phyloP scores from a whole-genome alignment of 2,113 vertebrate species.

The Dicaeum eximium region DNA sequence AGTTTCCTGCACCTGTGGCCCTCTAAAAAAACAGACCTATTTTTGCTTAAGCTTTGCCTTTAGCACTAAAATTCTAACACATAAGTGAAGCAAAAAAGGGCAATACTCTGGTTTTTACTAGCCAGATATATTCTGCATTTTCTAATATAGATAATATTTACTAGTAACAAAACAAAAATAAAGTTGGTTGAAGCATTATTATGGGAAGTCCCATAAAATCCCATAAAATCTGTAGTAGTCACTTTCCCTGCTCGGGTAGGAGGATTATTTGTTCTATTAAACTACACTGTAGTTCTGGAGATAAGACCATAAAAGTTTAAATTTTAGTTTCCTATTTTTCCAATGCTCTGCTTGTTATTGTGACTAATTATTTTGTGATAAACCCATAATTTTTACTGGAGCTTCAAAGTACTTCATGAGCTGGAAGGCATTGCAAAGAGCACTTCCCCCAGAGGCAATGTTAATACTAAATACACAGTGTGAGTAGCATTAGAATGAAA shows the following conservation, averaged over 20 bases:
- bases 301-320: background rate
- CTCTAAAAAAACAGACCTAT: background rate
- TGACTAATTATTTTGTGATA: slow-evolving; percentile 5
- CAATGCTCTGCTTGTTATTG: background rate
- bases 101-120: background rate
- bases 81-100: background rate
- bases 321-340: background rate
- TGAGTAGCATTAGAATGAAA: background rate
- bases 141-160: background rate
- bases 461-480: background rate
- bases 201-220: background rate
- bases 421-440: background rate
- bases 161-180: background rate
- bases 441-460: background rate
- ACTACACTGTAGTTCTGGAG: background rate
- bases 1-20: background rate
- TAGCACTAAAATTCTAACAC: background rate
- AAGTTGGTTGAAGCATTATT: background rate
- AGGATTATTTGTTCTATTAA: background rate
- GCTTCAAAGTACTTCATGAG: background rate
- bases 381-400: background rate
- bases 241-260: background rate
- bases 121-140: background rate
- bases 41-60: background rate
- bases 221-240: background rate